phyloP scores from a whole-genome alignment of 1,140 invertebrate species.

The Homalodisca vitripennis region DNA sequence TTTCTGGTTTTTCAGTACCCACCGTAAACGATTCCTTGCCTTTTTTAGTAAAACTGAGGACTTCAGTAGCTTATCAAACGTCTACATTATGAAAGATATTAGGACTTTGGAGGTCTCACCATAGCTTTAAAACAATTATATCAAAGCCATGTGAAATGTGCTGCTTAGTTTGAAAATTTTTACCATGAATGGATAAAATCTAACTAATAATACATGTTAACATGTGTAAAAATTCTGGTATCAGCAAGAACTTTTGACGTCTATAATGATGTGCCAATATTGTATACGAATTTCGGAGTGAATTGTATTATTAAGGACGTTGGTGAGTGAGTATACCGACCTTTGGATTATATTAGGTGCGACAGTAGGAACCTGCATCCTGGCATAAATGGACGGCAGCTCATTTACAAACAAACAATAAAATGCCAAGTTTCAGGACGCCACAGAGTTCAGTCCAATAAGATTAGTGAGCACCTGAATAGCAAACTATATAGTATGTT shows the following conservation, averaged over 20 bases:
- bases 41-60: too few relatives aligned
- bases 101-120: too few relatives aligned
- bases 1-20: too few relatives aligned
- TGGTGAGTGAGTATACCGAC: too few relatives aligned
- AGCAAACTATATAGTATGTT: neutral
- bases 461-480: conserved; percentile 42
- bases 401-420: conserved; percentile 43
- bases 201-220: neutral
- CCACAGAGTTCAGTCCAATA: conserved; percentile 44
- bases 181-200: neutral
- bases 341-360: conserved; percentile 23
- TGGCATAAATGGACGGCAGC: conserved; percentile 43
- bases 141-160: neutral
- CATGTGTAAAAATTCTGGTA: too few relatives aligned
- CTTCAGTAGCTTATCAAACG: too few relatives aligned
- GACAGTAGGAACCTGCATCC: conserved; percentile 23
- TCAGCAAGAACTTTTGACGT: too few relatives aligned
- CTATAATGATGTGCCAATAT: neutral
- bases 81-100: too few relatives aligned
- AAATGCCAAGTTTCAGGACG: conserved; percentile 44
- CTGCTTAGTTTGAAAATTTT: neutral
- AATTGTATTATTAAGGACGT: too few relatives aligned
- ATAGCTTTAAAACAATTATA: too few relatives aligned
- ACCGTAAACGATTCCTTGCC: too few relatives aligned
- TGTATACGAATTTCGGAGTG: neutral